Conservation (phyloP, 2,113 vertebrate genomes). For the Mustela nigripes region DNA sequence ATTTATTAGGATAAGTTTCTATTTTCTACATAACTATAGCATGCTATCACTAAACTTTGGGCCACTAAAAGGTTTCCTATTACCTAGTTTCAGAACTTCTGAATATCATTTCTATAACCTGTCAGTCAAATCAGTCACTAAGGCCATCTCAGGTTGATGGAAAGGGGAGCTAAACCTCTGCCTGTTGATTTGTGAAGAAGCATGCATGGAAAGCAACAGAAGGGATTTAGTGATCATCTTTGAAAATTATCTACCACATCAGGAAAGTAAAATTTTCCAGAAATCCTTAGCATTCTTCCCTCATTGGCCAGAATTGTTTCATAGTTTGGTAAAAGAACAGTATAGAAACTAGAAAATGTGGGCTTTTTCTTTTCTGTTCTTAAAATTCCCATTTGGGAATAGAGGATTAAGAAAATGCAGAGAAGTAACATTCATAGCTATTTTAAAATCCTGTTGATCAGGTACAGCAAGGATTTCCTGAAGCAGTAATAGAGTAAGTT, state of each 20-base stretch:
- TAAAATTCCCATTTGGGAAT: not conserved
- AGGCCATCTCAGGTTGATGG: not conserved
- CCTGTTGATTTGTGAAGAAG: not conserved
- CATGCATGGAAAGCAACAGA: not conserved
- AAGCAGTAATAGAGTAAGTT: too few relatives aligned
- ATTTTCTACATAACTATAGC: not conserved
- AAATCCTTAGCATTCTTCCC: not conserved
- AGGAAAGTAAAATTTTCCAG: not conserved
- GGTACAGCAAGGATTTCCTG: not conserved
- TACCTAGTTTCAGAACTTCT: not conserved
- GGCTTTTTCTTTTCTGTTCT: not conserved
- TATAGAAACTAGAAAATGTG: not conserved
- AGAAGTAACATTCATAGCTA: not conserved
- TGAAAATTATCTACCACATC: not conserved
- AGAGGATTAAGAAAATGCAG: not conserved
- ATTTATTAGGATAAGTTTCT: constrained; percentile 2
- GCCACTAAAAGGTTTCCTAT: not conserved
- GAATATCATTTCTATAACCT: not conserved
- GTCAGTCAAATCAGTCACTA: not conserved
- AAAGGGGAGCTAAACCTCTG: not conserved
- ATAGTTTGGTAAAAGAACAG: not conserved
- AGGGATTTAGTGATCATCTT: not conserved
- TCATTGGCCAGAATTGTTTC: not conserved
- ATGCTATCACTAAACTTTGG: not conserved
- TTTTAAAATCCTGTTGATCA: not conserved